phyloP scores from a whole-genome alignment of 2,797 vertebrate genomes.

The Sebastolobus altivelis region DNA sequence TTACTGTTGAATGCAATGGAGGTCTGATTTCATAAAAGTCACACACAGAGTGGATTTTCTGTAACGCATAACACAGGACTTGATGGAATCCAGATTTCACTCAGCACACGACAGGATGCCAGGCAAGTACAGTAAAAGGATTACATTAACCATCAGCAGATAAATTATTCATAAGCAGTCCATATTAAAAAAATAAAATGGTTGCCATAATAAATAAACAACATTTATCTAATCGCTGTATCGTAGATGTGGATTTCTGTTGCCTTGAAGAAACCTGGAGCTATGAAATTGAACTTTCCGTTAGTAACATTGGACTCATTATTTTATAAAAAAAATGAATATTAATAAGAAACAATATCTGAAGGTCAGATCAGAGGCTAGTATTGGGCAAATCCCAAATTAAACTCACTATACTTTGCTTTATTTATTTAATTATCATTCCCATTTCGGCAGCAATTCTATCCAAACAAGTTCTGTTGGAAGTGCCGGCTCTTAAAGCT shows the following conservation, averaged over 20 bases:
- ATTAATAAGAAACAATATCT: background rate
- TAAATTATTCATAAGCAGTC: constrained; percentile 89
- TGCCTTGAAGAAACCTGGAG: constrained; percentile 32
- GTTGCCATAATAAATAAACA: constrained; percentile 87
- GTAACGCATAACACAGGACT: constrained; percentile 75
- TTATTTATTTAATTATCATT: background rate
- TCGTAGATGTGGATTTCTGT: constrained; percentile 3
- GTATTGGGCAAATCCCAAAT: background rate
- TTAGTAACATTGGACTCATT: background rate
- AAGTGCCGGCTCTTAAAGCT: constrained; percentile 22
- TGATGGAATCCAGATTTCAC: constrained; percentile 90
- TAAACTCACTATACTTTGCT: background rate
- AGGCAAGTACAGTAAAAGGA: constrained; percentile 85
- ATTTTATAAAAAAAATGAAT: background rate
- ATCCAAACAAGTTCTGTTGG: background rate
- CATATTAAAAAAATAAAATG: constrained; percentile 87
- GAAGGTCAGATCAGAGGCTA: background rate
- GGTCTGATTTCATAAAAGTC: constrained; percentile 50
- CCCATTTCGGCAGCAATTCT: background rate
- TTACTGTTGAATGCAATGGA: constrained; percentile 19
- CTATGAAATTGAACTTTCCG: constrained; percentile 12
- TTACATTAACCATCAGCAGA: constrained; percentile 87
- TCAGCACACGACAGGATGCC: constrained; percentile 85
- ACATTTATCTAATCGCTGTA: constrained; percentile 57
- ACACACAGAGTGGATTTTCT: constrained; percentile 73